Evolutionary conservation across 2,888 invertebrate genomes (phyloP).

Genomic region (Tenthredo livida): DNA sequence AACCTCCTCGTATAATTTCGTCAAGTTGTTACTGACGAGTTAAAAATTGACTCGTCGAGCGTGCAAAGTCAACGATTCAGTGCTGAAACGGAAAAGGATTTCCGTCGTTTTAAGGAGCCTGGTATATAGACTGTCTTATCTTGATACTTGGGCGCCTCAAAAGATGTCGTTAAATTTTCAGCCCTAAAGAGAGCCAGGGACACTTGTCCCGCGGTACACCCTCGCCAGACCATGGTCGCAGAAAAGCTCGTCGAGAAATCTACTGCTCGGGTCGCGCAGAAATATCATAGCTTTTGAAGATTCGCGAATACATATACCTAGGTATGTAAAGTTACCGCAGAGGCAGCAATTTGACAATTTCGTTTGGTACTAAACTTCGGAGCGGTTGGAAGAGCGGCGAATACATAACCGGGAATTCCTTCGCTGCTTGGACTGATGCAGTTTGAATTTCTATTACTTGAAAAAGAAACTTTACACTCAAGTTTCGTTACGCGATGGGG

Average conservation of each 20-base stretch:
- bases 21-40: not conserved
- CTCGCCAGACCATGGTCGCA: not conserved
- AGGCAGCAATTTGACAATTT: conserved; percentile 36
- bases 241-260: not conserved
- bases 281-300: not conserved
- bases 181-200: not conserved
- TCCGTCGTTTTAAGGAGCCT: conserved; percentile 27
- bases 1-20: not conserved
- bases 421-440: conserved; percentile 30
- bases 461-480: conserved; percentile 42
- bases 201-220: not conserved
- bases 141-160: conserved; percentile 27
- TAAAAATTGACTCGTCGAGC: conserved; percentile 23
- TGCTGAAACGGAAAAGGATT: conserved; percentile 31
- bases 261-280: not conserved
- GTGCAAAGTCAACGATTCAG: conserved; percentile 16
- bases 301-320: not conserved
- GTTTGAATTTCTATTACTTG: conserved; percentile 47
- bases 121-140: conserved; percentile 33
- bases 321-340: not conserved
- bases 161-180: conserved; percentile 45
- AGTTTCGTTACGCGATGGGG: conserved; percentile 10
- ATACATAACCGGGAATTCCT: conserved; percentile 36
- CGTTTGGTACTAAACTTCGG: conserved; percentile 10
- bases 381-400: not conserved